Evolutionary conservation across 2,113 vertebrate genomes (phyloP).

Genomic region (Lathamus discolor): DNA sequence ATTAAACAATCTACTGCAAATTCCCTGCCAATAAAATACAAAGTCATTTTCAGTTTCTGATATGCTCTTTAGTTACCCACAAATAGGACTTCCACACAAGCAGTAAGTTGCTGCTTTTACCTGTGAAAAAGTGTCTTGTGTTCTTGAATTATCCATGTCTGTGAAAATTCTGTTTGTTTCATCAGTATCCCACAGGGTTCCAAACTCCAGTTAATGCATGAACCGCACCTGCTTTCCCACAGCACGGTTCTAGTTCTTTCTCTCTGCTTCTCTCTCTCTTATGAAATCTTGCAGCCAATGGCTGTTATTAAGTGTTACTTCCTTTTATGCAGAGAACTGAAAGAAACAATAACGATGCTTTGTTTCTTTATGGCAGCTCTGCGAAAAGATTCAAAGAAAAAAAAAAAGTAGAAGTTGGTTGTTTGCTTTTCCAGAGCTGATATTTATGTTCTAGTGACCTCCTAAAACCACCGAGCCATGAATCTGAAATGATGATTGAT

Average conservation of each 20-base stretch:
- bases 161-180: not conserved
- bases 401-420: not conserved
- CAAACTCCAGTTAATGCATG: not conserved
- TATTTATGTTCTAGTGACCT: constrained; percentile 9
- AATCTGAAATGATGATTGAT: not conserved
- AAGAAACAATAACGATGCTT: not conserved
- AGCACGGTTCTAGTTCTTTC: not conserved
- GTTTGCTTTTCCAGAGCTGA: constrained; percentile 1
- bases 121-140: constrained; percentile 46
- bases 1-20: not conserved
- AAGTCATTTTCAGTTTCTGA: not conserved
- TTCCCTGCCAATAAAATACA: not conserved
- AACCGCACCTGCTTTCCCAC: not conserved
- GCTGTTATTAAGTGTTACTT: constrained; percentile 53
- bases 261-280: not conserved
- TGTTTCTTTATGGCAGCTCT: not conserved
- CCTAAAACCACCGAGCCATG: not conserved
- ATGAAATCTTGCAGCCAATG: constrained; percentile 29
- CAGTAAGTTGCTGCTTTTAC: constrained; percentile 11
- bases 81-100: not conserved
- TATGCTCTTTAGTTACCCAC: not conserved
- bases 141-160: not conserved
- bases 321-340: constrained; percentile 1
- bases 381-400: not conserved
- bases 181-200: not conserved